phyloP scores from a whole-genome alignment of 2,888 invertebrate species.

The Cyclophora punctaria region DNA sequence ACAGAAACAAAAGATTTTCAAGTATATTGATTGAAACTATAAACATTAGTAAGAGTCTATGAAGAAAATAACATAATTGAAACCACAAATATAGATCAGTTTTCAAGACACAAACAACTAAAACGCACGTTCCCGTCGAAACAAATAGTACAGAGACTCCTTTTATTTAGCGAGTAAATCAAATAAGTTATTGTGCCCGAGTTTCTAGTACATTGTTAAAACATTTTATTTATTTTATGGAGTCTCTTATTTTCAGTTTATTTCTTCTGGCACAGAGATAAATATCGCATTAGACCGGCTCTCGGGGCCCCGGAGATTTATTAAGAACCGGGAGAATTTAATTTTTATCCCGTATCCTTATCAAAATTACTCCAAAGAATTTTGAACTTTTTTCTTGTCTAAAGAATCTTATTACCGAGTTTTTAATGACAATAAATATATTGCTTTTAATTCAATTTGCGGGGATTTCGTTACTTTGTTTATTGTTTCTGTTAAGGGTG shows the following conservation, averaged over 20 bases:
- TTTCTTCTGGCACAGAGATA: conserved; percentile 52
- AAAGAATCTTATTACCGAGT: conserved; percentile 14
- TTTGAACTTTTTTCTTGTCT: conserved; percentile 24
- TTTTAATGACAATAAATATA: conserved; percentile 18
- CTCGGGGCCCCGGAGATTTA: conserved; percentile 44
- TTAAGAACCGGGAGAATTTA: conserved; percentile 44
- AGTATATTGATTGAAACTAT: too few relatives aligned
- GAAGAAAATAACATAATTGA: too few relatives aligned
- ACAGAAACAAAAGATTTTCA: too few relatives aligned
- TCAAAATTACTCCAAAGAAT: conserved; percentile 36
- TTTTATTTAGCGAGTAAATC: too few relatives aligned
- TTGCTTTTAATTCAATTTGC: conserved; percentile 5
- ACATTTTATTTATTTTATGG: conserved; percentile 40
- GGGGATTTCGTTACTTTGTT: not conserved
- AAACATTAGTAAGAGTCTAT: too few relatives aligned
- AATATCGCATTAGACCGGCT: conserved; percentile 63
- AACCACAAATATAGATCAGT: too few relatives aligned
- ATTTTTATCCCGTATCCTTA: conserved; percentile 42
- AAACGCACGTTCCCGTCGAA: too few relatives aligned
- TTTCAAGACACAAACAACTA: too few relatives aligned
- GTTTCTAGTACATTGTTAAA: too few relatives aligned
- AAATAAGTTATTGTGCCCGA: too few relatives aligned
- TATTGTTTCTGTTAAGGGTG: too few relatives aligned
- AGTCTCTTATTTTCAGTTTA: conserved; percentile 51
- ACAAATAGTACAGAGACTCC: too few relatives aligned